These are phyloP conservation scores for Darevskia mixta DNA, from an alignment of 2,797 vertebrate genomes.

Conservation along the genomic window DNA sequence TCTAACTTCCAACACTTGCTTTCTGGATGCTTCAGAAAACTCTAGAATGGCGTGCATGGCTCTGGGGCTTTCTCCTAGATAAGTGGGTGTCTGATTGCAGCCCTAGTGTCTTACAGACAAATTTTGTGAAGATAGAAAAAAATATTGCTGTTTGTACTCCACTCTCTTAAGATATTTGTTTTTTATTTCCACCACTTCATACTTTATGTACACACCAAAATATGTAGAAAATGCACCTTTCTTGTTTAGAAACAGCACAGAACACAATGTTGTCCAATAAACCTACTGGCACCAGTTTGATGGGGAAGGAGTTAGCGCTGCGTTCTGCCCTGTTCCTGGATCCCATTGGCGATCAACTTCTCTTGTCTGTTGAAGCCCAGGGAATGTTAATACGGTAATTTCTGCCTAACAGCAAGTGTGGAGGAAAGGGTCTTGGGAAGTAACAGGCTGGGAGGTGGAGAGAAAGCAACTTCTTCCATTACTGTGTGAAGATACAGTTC, in stretches of 20 bases:
- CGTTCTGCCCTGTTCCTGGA: not conserved
- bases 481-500: not conserved
- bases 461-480: not conserved
- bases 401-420: not conserved
- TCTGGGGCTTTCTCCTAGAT: not conserved
- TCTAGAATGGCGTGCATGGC: not conserved
- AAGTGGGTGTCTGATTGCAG: not conserved
- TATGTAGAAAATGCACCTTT: not conserved
- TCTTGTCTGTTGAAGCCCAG: not conserved
- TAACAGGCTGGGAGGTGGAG: not conserved
- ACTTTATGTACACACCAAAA: not conserved
- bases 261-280: not conserved
- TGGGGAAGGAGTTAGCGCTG: not conserved
- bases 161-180: not conserved
- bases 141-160: not conserved
- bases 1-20: slow-evolving; percentile 33
- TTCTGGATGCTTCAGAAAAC: not conserved
- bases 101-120: slow-evolving; percentile 32
- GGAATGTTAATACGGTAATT: not conserved
- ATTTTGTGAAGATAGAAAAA: not conserved
- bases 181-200: not conserved
- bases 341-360: too few relatives aligned
- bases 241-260: not conserved
- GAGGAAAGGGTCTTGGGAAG: not conserved
- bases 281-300: not conserved